These are phyloP conservation scores for Bryconaethiops microstoma DNA, from an alignment of 2,797 vertebrate species.

Conservation along the genomic window DNA sequence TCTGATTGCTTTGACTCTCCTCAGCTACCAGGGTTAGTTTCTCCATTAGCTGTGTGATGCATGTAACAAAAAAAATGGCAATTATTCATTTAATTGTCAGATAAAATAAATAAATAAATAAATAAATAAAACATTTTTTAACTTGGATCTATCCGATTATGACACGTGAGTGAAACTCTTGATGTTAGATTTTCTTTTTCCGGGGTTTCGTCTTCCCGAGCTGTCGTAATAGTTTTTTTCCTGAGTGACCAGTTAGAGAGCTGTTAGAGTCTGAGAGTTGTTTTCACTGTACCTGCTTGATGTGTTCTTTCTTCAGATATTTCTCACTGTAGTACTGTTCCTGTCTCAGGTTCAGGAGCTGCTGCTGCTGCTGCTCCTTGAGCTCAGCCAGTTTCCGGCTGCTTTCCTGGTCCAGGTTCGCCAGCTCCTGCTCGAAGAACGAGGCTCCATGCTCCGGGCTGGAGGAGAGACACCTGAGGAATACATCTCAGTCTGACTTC, in stretches of 20 bases:
- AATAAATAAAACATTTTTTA: not conserved
- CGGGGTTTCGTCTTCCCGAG: not conserved
- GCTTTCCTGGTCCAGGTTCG: constrained; percentile 83
- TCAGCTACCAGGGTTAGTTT: constrained; percentile 90
- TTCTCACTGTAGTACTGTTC: constrained; percentile 99
- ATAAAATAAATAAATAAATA: not conserved
- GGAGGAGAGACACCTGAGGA: constrained; percentile 77
- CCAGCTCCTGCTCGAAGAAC: constrained; percentile 83
- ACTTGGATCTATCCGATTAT: not conserved
- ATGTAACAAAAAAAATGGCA: not conserved
- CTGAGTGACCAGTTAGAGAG: not conserved
- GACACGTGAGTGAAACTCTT: not conserved
- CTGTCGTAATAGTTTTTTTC: not conserved
- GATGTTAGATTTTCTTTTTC: not conserved
- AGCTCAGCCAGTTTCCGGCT: constrained; percentile 88
- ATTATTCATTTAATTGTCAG: not conserved
- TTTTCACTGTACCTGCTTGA: constrained; percentile 84
- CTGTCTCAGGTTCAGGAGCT: constrained; percentile 92
- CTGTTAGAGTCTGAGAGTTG: not conserved
- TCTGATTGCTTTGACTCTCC: constrained; percentile 89
- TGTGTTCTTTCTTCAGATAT: constrained; percentile 94
- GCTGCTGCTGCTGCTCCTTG: constrained; percentile 93
- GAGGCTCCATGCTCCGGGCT: constrained; percentile 83
- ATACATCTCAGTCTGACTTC: constrained; percentile 5
- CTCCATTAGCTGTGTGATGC: constrained; percentile 85